Conservation (phyloP, 2,888 invertebrate genomes). For the Pyrocoelia pectoralis region DNA sequence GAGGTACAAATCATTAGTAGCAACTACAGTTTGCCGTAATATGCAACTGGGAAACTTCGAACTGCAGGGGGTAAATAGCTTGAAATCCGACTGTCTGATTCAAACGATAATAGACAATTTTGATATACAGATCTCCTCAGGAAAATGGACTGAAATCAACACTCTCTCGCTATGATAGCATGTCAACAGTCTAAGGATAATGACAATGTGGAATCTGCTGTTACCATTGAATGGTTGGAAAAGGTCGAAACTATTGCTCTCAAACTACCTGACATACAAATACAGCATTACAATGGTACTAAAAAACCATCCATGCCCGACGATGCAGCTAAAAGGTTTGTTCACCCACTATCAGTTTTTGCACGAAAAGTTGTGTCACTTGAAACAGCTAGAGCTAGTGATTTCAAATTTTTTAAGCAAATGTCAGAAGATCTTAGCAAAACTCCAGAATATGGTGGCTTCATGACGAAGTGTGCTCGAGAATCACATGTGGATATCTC, state of each 20-base stretch:
- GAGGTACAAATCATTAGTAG: no score
- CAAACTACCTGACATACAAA: not conserved
- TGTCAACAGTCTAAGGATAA: slow-evolving; percentile 4
- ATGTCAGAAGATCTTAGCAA: not conserved
- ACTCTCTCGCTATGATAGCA: not conserved
- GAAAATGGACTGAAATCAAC: not conserved
- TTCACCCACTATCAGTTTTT: not conserved
- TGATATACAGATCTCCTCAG: slow-evolving; percentile 2
- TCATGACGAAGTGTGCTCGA: slow-evolving; percentile 4
- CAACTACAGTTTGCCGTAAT: no score
- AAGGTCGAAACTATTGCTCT: no score
- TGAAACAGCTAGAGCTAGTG: not conserved
- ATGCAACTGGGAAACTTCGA: no score
- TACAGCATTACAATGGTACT: not conserved
- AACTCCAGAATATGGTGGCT: not conserved
- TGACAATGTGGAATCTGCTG: slow-evolving; percentile 5
- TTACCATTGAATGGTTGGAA: not conserved
- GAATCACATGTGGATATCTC: slow-evolving; percentile 4
- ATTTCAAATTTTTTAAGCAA: not conserved
- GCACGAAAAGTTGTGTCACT: not conserved
- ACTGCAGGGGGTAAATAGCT: no score
- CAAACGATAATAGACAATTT: not conserved
- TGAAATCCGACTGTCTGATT: not conserved
- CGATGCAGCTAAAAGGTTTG: not conserved
- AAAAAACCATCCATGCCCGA: not conserved